These are phyloP conservation scores for Mesoligia furuncula DNA, from an alignment of 2,888 invertebrate species.

Conservation along the genomic window DNA sequence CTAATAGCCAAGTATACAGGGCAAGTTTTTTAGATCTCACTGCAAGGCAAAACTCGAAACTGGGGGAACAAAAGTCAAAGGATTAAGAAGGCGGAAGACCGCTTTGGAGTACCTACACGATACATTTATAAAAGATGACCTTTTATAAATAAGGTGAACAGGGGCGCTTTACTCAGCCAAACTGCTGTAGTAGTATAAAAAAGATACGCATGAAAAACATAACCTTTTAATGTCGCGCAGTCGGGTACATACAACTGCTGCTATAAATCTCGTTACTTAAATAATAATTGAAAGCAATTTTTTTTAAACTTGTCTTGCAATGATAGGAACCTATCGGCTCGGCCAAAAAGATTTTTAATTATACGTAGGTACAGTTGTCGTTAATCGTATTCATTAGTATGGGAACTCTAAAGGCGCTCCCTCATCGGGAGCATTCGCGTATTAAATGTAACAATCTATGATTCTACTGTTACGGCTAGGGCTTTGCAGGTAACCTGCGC, in stretches of 20 bases:
- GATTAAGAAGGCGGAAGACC: background rate
- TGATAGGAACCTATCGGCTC: background rate
- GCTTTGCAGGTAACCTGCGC: background rate
- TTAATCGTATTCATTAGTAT: background rate
- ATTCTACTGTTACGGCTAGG: background rate
- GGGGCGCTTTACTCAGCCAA: background rate
- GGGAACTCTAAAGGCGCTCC: background rate
- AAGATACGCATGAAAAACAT: background rate
- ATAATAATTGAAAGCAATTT: background rate
- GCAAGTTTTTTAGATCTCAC: background rate
- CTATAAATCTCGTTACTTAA: background rate
- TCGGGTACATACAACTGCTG: background rate
- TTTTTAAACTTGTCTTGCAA: background rate
- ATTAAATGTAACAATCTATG: background rate
- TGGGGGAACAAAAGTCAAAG: background rate
- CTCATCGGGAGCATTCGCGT: background rate
- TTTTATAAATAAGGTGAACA: background rate
- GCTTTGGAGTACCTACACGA: background rate
- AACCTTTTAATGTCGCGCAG: background rate
- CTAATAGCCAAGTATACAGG: background rate
- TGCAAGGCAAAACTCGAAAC: background rate
- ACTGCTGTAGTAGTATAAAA: background rate
- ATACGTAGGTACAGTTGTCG: background rate
- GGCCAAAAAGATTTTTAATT: background rate
- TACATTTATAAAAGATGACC: background rate